phyloP scores from a whole-genome alignment of 2,797 vertebrate genomes.

The Halcyon leucocephala region DNA sequence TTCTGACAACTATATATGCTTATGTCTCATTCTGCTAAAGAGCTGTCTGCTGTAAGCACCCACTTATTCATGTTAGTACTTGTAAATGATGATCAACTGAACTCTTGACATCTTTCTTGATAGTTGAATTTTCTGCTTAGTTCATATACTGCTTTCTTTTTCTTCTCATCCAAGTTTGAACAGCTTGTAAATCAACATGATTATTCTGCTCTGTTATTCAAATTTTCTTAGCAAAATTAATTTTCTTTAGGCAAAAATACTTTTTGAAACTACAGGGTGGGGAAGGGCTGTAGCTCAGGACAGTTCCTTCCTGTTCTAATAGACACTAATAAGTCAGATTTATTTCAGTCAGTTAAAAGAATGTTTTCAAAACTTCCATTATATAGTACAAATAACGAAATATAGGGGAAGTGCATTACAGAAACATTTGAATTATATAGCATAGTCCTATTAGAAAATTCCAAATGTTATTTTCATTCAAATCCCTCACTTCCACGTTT shows the following conservation, averaged over 20 bases:
- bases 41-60: neutral
- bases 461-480: neutral
- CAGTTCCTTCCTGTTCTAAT: neutral
- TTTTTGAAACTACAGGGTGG: neutral
- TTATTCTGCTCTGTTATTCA: neutral
- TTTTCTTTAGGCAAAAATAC: neutral
- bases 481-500: neutral
- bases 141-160: neutral
- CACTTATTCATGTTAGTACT: neutral
- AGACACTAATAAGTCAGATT: neutral
- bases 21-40: neutral
- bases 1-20: neutral
- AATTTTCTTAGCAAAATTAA: neutral
- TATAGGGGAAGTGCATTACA: neutral
- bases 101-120: neutral
- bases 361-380: neutral
- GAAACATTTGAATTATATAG: neutral
- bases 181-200: constrained; percentile 7
- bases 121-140: constrained; percentile 19
- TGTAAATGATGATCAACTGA: neutral
- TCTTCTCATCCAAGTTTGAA: neutral
- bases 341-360: neutral
- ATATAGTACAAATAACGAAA: neutral
- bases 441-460: neutral
- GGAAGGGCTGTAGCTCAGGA: neutral